Conservation (phyloP, 2,797 vertebrate species). For the Crenuchus spilurus region DNA sequence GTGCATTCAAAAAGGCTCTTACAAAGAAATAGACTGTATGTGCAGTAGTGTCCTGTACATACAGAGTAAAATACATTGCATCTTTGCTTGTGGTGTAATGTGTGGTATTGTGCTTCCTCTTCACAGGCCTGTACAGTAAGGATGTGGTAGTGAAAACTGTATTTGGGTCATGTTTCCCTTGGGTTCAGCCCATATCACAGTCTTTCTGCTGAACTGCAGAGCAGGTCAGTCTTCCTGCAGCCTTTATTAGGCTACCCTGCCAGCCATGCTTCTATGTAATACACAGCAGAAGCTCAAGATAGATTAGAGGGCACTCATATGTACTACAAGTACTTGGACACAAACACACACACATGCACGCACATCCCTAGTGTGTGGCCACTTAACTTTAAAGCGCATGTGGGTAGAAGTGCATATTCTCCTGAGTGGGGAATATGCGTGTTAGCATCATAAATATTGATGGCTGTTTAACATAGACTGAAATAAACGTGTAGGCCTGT, state of each 20-base stretch:
- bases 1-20: too few relatives aligned
- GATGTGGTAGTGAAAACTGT: not conserved
- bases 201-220: constrained; percentile 1
- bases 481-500: not conserved
- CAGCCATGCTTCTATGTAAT: constrained; percentile 1
- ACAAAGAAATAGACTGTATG: too few relatives aligned
- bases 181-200: constrained; percentile 1
- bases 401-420: not conserved
- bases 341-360: constrained; percentile 1
- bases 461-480: constrained; percentile 9
- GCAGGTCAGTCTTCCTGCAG: not conserved
- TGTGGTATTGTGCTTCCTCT: not conserved
- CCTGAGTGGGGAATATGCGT: not conserved
- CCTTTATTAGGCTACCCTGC: not conserved
- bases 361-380: constrained; percentile 1
- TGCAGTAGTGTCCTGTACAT: too few relatives aligned
- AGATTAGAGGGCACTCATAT: not conserved
- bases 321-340: not conserved
- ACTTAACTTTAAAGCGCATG: not conserved
- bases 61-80: too few relatives aligned
- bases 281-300: constrained; percentile 20
- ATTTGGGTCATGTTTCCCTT: constrained; percentile 13
- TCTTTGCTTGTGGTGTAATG: too few relatives aligned
- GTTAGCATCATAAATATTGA: constrained; percentile 3
- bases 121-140: not conserved